Percentiles rank a stretch among this genome's conserved stretches.
Conservation (phyloP, 2,888 invertebrate genomes). For the Ornithoptera priamus region DNA sequence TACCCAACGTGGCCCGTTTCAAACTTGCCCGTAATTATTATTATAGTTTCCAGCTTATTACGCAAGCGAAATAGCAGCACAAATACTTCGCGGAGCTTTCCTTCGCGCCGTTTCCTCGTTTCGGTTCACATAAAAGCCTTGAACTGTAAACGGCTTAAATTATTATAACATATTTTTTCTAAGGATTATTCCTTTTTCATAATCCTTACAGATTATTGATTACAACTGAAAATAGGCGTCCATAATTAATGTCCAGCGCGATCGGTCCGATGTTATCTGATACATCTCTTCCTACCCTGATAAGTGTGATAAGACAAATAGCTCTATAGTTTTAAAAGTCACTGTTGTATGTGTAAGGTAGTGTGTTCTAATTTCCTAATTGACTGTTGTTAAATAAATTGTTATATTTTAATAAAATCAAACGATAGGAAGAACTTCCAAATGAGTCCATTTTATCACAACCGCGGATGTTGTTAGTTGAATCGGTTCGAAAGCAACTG, state of each 20-base stretch:
- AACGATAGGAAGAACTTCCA: background rate
- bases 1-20: conserved; percentile 50
- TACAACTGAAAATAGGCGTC: too few relatives aligned
- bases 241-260: too few relatives aligned
- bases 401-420: background rate
- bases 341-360: too few relatives aligned
- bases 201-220: too few relatives aligned
- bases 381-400: background rate
- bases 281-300: too few relatives aligned
- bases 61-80: conserved; percentile 43
- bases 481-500: conserved; percentile 7
- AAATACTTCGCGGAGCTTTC: conserved; percentile 40
- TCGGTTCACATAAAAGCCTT: background rate
- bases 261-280: too few relatives aligned
- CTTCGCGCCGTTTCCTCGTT: conserved; percentile 18
- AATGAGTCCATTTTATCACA: conserved; percentile 3
- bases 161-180: background rate
- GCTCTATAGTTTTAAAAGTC: too few relatives aligned
- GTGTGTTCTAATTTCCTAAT: too few relatives aligned
- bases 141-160: background rate
- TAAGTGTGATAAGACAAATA: too few relatives aligned
- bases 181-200: background rate
- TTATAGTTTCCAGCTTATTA: conserved; percentile 50
- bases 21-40: conserved; percentile 52
- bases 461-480: background rate